phyloP scores from a whole-genome alignment of 2,888 invertebrate genomes.

The Itoplectis maculator region DNA sequence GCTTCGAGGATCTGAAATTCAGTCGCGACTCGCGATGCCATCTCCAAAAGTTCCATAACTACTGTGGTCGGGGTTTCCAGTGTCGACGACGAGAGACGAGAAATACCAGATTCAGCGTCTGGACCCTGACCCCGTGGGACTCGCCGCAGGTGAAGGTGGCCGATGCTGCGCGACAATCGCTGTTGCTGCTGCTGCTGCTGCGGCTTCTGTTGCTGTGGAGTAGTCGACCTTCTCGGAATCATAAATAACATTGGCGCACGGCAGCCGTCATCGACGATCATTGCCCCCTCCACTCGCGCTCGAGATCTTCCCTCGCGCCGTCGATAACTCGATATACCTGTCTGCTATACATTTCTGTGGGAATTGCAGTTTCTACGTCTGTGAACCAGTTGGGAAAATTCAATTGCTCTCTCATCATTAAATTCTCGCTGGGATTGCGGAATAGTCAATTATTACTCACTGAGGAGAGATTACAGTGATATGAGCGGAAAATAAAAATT shows the following conservation, averaged over 20 bases:
- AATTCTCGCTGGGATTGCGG: slow-evolving; percentile 1
- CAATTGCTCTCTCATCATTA: slow-evolving; percentile 3
- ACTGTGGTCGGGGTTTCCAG: slow-evolving; percentile 22
- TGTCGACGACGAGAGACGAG: slow-evolving; percentile 28
- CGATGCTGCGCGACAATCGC: slow-evolving; percentile 15
- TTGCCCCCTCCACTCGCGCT: slow-evolving; percentile 63
- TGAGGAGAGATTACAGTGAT: background rate
- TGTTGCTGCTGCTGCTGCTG: slow-evolving; percentile 5
- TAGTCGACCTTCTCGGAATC: slow-evolving; percentile 69
- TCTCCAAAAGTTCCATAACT: slow-evolving; percentile 25
- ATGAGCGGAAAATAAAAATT: too few species aligned
- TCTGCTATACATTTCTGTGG: slow-evolving; percentile 36
- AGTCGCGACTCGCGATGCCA: background rate
- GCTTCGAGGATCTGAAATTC: background rate
- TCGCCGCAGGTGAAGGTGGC: slow-evolving; percentile 52
- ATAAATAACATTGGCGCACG: slow-evolving; percentile 67
- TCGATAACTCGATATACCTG: slow-evolving; percentile 52
- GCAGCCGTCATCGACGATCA: slow-evolving; percentile 59
- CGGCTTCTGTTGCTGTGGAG: slow-evolving; percentile 41
- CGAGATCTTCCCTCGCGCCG: slow-evolving; percentile 36
- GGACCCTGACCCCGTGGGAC: slow-evolving; percentile 57
- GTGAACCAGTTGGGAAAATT: slow-evolving; percentile 1
- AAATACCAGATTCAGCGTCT: slow-evolving; percentile 54
- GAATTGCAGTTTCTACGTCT: slow-evolving; percentile 40
- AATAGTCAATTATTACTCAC: background rate